Evolutionary conservation across 92 coral and sea anemone genomes (phyloP).

Genomic region (Siderastrea siderea): DNA sequence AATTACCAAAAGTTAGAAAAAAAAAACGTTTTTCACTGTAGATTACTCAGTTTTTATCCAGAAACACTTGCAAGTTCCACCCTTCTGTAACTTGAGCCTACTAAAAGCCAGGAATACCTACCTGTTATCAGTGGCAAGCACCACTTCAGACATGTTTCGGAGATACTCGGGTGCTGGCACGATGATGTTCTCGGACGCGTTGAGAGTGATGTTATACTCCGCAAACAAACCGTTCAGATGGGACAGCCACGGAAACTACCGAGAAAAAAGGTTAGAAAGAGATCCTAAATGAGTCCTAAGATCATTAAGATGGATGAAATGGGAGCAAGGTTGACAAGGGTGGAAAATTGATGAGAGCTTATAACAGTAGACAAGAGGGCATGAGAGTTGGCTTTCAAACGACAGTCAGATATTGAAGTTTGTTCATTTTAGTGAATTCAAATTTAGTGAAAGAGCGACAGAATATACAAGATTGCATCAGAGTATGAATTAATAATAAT

Average conservation of each 20-base stretch:
- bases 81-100: neutral
- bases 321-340: neutral
- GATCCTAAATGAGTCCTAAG: neutral
- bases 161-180: constrained; percentile 81
- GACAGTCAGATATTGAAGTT: too few species aligned
- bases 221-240: constrained; percentile 70
- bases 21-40: too few species aligned
- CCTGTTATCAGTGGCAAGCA: constrained; percentile 62
- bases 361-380: too few species aligned
- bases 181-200: constrained; percentile 56
- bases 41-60: neutral
- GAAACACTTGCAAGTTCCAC: neutral
- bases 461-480: too few species aligned
- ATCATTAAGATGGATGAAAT: neutral
- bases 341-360: too few species aligned
- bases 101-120: constrained; percentile 1
- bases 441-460: too few species aligned
- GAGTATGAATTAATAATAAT: too few species aligned
- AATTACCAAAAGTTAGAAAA: too few species aligned
- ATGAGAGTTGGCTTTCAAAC: too few species aligned
- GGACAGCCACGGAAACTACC: constrained; percentile 74
- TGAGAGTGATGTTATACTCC: constrained; percentile 45
- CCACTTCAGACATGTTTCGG: constrained; percentile 67
- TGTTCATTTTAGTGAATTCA: too few species aligned
- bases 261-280: neutral